Evolutionary conservation across 2,113 vertebrate species (phyloP), one percentile per base, ranked within the genome.

Genomic region (Eurystomus gularis): DNA sequence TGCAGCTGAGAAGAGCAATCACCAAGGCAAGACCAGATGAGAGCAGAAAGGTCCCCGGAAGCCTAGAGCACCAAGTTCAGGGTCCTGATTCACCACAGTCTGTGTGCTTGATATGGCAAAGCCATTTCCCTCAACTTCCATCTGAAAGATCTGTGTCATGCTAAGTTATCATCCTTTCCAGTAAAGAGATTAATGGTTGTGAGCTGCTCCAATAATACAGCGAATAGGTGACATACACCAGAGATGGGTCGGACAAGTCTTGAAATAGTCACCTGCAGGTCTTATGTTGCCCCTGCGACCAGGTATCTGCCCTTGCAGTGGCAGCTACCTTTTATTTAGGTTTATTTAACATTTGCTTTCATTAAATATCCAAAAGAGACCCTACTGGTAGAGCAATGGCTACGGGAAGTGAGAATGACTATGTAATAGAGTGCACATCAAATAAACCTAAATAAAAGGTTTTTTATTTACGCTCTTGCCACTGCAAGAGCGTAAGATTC

Each of bases 61-160:
- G 8, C 18, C 58, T 14, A 18, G 13, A 68, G 39, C 12, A 42
- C 5, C 0, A 1, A 12, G 3, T 58, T 33, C 0, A 0, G 55
- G 39, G 11, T 39, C 31, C 55, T 24, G 21, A 35, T 73, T 31
- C 18, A 52, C 16, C 39, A 68, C 4, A 40, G 42, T 28, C 65
- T 31, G 13, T 13, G 28, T 1, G 3, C 35, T 72, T 73, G 31
- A 40, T 33, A 68, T 1, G 5, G 23, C n/a, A 86, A 23, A 84
- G 21, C 17, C 21, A 48, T 13, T 65, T 76, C 25, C n/a, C 12
- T 72, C 55, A 89, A 61, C 9, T 28, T 79, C 25, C 13, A 25
- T 10, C 39, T 73, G 55, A 70, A 88, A 91, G 89, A 57, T 25
- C n/a, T 29, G 25, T 10, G 13, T 44, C n/a, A 64, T n/a, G 8